Base-by-base conservation (phyloP, 2,113 vertebrate species). In the Ophthalmolycus amberensis region DNA sequence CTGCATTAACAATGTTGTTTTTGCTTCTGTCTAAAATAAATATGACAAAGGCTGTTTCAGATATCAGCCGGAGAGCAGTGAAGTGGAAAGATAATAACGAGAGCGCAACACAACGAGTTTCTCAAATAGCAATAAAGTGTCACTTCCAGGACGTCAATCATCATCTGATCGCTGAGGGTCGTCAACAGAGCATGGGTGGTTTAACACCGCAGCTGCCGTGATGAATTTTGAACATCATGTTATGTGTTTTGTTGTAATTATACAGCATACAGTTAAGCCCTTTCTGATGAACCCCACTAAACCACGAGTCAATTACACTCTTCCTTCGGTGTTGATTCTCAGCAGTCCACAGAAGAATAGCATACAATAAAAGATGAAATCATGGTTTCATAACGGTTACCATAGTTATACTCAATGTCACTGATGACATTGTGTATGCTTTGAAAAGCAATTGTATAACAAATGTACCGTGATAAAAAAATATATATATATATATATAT, bases 81-180 rank as follows among this genome's bases (percentile, higher is more conserved):
- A 80, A 88, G 82, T 79, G 89, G 85, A 86, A 77, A 60, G 70
- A 88, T 88, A 84, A 89, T 90, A 85, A 84, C 18, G 56, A 50
- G 54, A 74, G 79, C 0, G 25, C 16, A 7, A 77, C 75, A 69
- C 73, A 78, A 67, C 71, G 52, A 52, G 62, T 80, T 89, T 85
- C 84, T 91, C 79, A 88, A 91, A 85, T 74, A 80, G 77, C 65
- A 20, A 80, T 75, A 62, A 79, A 87, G 85, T 80, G 75, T 72
- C 75, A 76, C 64, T 85, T 74, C 77, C 52, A 52, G 59, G 59
- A 77, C 86, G 88, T 80, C 87, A 88, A 59, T 90, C 84, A 89
- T 77, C 71, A 73, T 81, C 68, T 65, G 63, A 59, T 66, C 67
- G 7, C 56, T 42, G 79, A 84, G 70, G 52, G 83, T 46, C 42